Evolutionary conservation across 2,797 vertebrate genomes (phyloP), one percentile per base, ranked within the genome.

Genomic region (Ctenosaura bakeri): DNA sequence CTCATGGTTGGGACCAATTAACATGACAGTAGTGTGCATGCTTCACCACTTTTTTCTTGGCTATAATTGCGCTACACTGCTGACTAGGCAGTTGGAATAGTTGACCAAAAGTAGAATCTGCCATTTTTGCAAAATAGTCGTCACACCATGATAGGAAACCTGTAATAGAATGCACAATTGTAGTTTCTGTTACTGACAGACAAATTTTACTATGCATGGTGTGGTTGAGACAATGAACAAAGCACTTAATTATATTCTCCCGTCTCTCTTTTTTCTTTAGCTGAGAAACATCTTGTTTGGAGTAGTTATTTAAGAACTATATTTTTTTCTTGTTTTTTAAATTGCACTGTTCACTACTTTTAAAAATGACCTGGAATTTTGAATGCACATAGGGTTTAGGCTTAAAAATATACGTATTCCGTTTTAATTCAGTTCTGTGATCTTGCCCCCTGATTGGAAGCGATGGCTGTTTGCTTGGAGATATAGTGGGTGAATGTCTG

Each of bases 251-350:
- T 1, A 24, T 77, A 69, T 69, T 29, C 20, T 24, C 12, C 29
- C 10, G 9, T 24, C 66, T 9, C 66, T 69, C 10, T 69, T 69
- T 69, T 69, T 20, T 62, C 6, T 2, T 22, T 12, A 1, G 2
- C 66, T 69, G 32, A 13, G 10, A 12, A 69, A 32, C 12, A 46
- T 42, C 38, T 22, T 90, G 88, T 64, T 62, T 35, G n/a, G 9
- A 54, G 24, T 32, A 69, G 4, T 91, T 89, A 0, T 86, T 89
- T 2, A 18, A 54, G 50, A 32, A 3, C 78, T 56, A n/a, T 7
- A 22, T 86, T 89, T 92, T 77, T 35, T 76, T 32, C 22, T 90
- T 0, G 66, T 64, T 79, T 16, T 46, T 32, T 83, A 87, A 90
- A 66, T 77, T 3, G 32, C 18, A 42, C 35, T n/a, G 0, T 7